Evolutionary conservation across 2,113 vertebrate genomes (phyloP), one percentile per base, ranked within the genome.

Genomic region (Antennarius striatus): DNA sequence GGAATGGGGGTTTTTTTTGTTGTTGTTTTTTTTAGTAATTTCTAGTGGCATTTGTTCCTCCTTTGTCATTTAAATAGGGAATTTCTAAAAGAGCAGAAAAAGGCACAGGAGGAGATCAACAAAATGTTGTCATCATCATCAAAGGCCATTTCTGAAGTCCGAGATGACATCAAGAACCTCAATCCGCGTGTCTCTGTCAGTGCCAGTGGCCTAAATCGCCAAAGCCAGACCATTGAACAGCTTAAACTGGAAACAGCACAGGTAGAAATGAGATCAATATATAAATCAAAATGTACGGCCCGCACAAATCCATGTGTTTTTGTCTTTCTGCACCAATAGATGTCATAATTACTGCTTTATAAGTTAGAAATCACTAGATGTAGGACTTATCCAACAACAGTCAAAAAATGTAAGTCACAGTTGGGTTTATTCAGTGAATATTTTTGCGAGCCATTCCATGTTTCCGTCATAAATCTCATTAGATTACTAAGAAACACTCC

Each of bases 61-160:
- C 54, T 2, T 0, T 68, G 3, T 16, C 13, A 57, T 32, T 77
- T 77, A 39, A 54, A 0, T 50, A 99, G 97, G 87, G 99, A 96
- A 90, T 99, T 98, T 95, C 96, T 99, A 50, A 99, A 99, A 87
- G 98, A 99, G 82, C 98, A 99, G 86, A 99, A 98, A 73, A 96
- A 98, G 71, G 96, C 99, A 56, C 96, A 99, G 84, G 98, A 99
- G 80, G 96, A 99, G 90, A 99, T 99, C 53, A 97, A 95, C 86
- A 93, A 96, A 81, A 99, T 98, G 96, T 99, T 2, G 0, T 10
- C 22, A 22, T 22, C 22, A 22, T 22, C 97, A 53, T 98, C 96
- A 15, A 99, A 99, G 92, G 95, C 94, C 50, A 98, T 99, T 94
- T 91, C 94, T 73, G 98, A 98, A 93, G 98, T 98, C 56, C 95